Conservation (phyloP, 1,140 invertebrate species). For the Metopolophium dirhodum region DNA sequence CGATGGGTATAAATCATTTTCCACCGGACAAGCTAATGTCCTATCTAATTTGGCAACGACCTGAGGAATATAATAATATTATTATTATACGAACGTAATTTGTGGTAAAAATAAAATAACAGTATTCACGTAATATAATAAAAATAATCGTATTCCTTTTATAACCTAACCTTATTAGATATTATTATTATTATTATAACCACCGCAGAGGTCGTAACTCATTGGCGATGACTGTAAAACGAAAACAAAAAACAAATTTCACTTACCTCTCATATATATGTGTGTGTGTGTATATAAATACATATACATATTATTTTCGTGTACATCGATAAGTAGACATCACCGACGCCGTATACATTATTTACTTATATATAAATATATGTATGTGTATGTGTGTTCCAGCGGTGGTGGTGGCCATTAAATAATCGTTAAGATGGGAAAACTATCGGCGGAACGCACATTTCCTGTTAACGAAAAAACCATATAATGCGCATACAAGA, state of each 20-base stretch:
- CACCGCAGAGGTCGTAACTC: neutral
- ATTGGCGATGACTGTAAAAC: slow-evolving; percentile 3
- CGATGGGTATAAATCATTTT: slow-evolving; percentile 31
- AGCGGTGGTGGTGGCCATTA: slow-evolving; percentile 29
- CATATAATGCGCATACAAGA: neutral
- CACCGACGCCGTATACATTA: neutral
- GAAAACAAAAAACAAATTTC: slow-evolving; percentile 25
- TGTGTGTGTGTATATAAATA: neutral
- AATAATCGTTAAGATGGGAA: slow-evolving; percentile 48
- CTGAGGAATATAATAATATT: neutral
- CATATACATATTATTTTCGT: neutral
- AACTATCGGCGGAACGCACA: slow-evolving; percentile 34
- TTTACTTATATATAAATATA: neutral
- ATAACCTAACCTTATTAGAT: neutral
- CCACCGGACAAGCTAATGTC: slow-evolving; percentile 20
- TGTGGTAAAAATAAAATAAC: slow-evolving; percentile 22
- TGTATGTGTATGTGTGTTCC: neutral
- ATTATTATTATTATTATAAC: neutral
- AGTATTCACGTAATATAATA: neutral
- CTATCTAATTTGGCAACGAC: slow-evolving; percentile 27
- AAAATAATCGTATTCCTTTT: neutral
- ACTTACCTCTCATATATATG: neutral
- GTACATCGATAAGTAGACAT: neutral
- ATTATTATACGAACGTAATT: neutral
- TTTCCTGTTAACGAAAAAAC: slow-evolving; percentile 18